Base-by-base conservation (phyloP, 2,113 vertebrate species). In the Sialia sialis region DNA sequence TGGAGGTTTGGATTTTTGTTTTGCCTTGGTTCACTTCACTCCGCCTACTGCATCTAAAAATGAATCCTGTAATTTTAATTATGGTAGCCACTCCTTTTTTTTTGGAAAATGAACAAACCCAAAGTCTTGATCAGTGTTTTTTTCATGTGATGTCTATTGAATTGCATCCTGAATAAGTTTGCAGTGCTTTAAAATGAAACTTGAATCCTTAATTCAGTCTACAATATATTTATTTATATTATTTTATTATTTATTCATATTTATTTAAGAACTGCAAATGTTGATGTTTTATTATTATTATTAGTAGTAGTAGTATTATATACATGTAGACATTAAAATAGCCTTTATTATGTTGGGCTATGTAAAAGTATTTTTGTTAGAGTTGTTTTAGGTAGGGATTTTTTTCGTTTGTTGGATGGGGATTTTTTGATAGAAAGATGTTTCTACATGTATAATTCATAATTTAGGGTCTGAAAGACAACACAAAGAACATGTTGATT, bases 1-100 rank as follows among this genome's bases (percentile, higher is more conserved):
- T 3, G 3, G 72, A 93, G 79, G 64, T 86, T 70, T 70, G 60
- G 51, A 86, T 73, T 95, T 88, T 77, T 94, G 81, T 92, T 92
- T 92, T 95, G 88, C 89, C 34, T 84, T 74, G 19, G 38, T 87
- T 95, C 82, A 43, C 87, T 96, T 94, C 69, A 91, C 85, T 93
- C 62, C 23, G 0, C 93, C 93, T 74, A 90, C 94, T 82, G 73
- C 73, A 84, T 36, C 89, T 95, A 95, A 86, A 95, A 94, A 76
- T 82, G 41, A 81, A 58, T 87, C 46, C 58, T 54, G 19, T 64
- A 66, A 76, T 89, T 93, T 92, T 51, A 86, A 85, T 90, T 91
- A 93, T 4, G 5, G 86, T 75, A 87, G 49, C 58, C 46, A n/a
- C 78, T 81, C 11, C 41, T 48, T 87, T 64, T 41, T 48, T 58